Base-by-base conservation (phyloP, 1,140 invertebrate species). In the Scaptomyza pallida region DNA sequence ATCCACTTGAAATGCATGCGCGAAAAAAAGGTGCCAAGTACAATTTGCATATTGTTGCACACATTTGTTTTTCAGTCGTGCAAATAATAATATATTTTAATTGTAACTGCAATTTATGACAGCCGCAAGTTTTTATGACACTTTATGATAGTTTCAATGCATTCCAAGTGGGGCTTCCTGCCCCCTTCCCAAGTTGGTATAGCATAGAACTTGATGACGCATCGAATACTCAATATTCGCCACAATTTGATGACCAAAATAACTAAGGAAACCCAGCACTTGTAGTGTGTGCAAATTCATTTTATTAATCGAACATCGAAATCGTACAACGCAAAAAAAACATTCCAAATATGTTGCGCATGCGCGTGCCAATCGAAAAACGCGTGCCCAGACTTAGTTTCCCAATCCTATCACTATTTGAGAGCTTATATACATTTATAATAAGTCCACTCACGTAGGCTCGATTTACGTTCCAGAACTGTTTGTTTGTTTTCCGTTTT, bases 11-110 rank as follows among this genome's bases (percentile, higher is more conserved):
- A 33, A 60, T 68, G 52, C 43, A 41, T 64, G 61, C 15, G 16
- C 45, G 52, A 37, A 64, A 55, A 21, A 30, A 9, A 56, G 68
- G 40, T 55, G 45, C 15, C 41, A 47, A 41, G 2, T 21, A 19
- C 4, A 37, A 71, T 71, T 83, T 65, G 80, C 80, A 85, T 85
- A 62, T 73, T 47, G 44, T 23, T 67, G 40, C 47, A 50, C 41
- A 33, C 6, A n/a, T n/a, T n/a, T n/a, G n/a, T 26, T 51, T 35
- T 41, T 0, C 13, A 26, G 50, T 33, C 51, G 19, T 72, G 74
- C 73, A 64, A 74, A 73, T 54, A 74, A 73, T 54, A 67, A 80
- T 80, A 76, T 75, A 85, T 79, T 75, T 80, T 80, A 80, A 86
- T 80, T 80, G 60, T 37, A 79, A 44, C 37, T 33, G 30, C 55